Evolutionary conservation across 2,888 invertebrate genomes (phyloP), one percentile per base, ranked within the genome.

Genomic region (Cosmopolites sordidus): DNA sequence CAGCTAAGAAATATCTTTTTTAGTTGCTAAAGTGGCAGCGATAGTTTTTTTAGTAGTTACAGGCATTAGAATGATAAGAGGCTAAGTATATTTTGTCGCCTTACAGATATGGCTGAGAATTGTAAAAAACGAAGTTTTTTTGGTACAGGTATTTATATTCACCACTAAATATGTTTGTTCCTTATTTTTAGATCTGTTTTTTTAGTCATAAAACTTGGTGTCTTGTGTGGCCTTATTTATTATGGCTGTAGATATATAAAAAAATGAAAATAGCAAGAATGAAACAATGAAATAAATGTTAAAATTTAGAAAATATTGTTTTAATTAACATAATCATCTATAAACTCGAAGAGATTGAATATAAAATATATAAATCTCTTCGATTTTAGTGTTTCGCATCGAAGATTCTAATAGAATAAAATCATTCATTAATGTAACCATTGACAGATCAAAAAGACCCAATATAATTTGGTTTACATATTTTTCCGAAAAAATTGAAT

Each of bases 181-280:
- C 8, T 3, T 22, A 22, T 22, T 22, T 22, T 22, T 22, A 22
- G 4, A 30, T 4, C 27, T 27, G 29, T 29, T 38, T 33, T 56
- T 51, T 49, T 16, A 56, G 51, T 56, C 17, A 5, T 51, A 16
- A 56, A 49, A 46, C 42, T 49, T 5, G 52, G 56, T 14, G n/a
- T 52, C 9, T 29, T 56, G 12, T 42, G 45, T 22, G 47, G 18
- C 11, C 39, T 30, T 11, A 6, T 56, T 6, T 49, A 49, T 38
- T 56, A 49, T 22, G 49, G 46, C 14, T 52, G 49, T 27, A 52
- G 43, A 46, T 56, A 38, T 4, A 1, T 38, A 1, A 56, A 56
- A 45, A 50, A 50, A 17, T 33, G 16, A 30, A 15, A 43, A 29
- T 16, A 22, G 8, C 8, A 22, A 22, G n/a, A 22, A 22, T 22